phyloP scores from a whole-genome alignment of 1,140 invertebrate genomes.

The Aphelinus certus region DNA sequence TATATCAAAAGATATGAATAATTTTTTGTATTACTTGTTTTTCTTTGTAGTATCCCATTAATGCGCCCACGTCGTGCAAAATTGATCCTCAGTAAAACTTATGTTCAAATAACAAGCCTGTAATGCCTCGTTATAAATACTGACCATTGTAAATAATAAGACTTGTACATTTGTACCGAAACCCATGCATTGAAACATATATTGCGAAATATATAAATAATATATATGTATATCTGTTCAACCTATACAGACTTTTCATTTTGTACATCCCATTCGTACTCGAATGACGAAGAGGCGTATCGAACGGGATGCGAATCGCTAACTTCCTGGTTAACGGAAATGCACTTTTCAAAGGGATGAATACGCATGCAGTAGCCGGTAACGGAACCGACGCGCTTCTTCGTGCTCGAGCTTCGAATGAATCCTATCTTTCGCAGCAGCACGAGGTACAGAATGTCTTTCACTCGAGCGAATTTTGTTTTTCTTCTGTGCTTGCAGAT shows the following conservation, averaged over 20 bases:
- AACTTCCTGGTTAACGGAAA: conserved; percentile 23
- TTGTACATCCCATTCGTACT: not conserved
- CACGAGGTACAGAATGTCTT: no score
- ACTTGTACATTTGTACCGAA: conserved; percentile 33
- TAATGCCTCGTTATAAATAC: conserved; percentile 23
- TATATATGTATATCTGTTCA: not conserved
- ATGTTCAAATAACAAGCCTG: not conserved
- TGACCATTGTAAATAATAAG: conserved; percentile 33
- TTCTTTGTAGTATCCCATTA: not conserved
- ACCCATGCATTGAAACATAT: conserved; percentile 4
- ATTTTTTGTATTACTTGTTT: no score
- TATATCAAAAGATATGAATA: not conserved
- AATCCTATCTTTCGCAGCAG: no score
- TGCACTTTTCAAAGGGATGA: conserved; percentile 4
- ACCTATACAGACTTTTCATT: not conserved
- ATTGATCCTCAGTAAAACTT: conserved; percentile 15
- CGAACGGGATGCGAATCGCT: conserved; percentile 26
- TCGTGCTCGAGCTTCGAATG: not conserved
- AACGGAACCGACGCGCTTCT: conserved; percentile 10
- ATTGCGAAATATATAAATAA: not conserved
- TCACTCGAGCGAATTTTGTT: no score
- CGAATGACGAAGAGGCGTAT: conserved; percentile 4
- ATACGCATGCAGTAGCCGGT: not conserved
- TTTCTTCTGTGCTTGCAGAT: no score
- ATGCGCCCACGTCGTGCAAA: not conserved